Evolutionary conservation across 1,140 invertebrate species (phyloP).

Genomic region (Dinothrombium tinctorium): DNA sequence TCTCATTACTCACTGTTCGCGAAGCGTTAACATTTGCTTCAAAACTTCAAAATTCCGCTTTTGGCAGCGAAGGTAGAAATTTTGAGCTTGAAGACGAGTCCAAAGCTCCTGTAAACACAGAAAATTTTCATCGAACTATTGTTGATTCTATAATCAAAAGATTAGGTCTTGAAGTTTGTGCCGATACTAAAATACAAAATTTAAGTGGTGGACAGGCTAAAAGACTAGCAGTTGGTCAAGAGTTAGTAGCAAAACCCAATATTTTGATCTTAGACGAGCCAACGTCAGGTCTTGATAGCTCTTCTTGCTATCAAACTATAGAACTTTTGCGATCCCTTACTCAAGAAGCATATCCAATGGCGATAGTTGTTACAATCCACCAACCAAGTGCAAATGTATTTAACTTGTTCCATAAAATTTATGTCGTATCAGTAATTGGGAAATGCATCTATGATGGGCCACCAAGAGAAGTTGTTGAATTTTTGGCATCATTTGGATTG

Average conservation of each 20-base stretch:
- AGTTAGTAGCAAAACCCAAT: slow-evolving; percentile 79
- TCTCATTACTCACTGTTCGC: slow-evolving; percentile 37
- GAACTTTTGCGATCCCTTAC: slow-evolving; percentile 48
- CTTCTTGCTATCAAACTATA: slow-evolving; percentile 40
- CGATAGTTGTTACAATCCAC: slow-evolving; percentile 59
- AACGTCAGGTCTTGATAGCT: slow-evolving; percentile 33
- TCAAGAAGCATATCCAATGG: slow-evolving; percentile 29
- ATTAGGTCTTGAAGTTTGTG: not conserved
- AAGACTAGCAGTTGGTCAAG: slow-evolving; percentile 67
- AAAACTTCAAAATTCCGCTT: slow-evolving; percentile 39
- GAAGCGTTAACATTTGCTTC: slow-evolving; percentile 80
- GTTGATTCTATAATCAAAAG: not conserved
- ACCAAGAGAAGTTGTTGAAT: slow-evolving; percentile 6
- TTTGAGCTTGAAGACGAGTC: not conserved
- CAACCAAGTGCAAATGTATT: slow-evolving; percentile 6
- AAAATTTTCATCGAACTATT: not conserved
- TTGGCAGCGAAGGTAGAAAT: not conserved
- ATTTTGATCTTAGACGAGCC: slow-evolving; percentile 93
- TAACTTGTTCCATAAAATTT: slow-evolving; percentile 5
- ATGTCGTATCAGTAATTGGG: slow-evolving; percentile 6
- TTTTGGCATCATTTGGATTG: slow-evolving; percentile 26
- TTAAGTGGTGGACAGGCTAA: slow-evolving; percentile 87
- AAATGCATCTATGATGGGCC: slow-evolving; percentile 32
- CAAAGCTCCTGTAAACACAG: not conserved
- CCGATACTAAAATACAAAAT: slow-evolving; percentile 44